Base-by-base conservation (phyloP, 1,140 invertebrate genomes). In the Drosophila subpulchrella region DNA sequence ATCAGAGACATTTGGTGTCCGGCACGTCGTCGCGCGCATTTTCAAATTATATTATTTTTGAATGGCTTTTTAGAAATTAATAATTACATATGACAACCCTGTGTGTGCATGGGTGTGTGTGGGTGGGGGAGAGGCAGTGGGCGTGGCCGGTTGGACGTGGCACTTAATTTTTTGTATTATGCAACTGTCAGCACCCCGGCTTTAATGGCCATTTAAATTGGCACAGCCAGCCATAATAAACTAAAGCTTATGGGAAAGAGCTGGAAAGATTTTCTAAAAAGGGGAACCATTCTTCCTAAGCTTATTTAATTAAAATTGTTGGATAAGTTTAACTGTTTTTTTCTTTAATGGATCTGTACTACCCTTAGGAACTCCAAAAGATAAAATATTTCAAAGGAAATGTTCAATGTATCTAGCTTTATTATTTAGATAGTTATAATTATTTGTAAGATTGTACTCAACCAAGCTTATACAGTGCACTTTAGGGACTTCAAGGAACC, bases 1-100 rank as follows among this genome's bases (percentile, higher is more conserved):
- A 51, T 60, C 47, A 74, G 67, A 74, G 48, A 74, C 71, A 74
- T 51, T 62, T 38, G 30, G 32, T 24, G 65, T 6, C 54, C 10
- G 47, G 53, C 82, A 86, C 78, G 82, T 86, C 83, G 77, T 58
- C 79, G 58, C 38, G 57, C 50, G 75, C 62, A 79, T 88, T 86
- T 83, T 86, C 75, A 83, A 88, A 86, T 86, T 88, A 85, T 85
- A 85, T 81, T 81, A 86, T 83, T 88, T 73, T 83, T 88, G 83
- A 86, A 88, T 86, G 79, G 83, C 79, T 86, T 86, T 88, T 88
- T 86, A 88, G 83, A 86, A 86, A 86, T 83, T 83, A 83, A 83
- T 86, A 86, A 86, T 88, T 88, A 83, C 83, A 80, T 76, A 70
- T 77, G 84, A 82, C 83, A 84, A 59, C 51, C 46, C 3, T 34